Conservation (phyloP, 2,888 invertebrate species). For the Plusia festucae region DNA sequence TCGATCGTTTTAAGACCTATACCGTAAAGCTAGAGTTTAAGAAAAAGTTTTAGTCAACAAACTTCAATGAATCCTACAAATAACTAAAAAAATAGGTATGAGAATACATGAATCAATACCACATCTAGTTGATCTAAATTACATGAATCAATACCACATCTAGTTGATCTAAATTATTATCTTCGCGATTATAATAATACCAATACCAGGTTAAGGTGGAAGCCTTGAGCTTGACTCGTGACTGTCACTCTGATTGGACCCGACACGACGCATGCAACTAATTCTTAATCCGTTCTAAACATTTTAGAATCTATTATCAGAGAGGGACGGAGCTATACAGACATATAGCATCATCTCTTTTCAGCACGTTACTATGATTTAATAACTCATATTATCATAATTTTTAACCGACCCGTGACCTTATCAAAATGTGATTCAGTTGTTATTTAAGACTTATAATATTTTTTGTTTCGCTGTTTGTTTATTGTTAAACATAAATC, state of each 20-base stretch:
- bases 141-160: conserved; percentile 28
- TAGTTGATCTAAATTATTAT: conserved; percentile 27
- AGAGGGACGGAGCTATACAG: background rate
- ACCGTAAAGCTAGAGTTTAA: no score
- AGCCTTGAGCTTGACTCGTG: conserved; percentile 87
- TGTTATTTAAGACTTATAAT: conserved; percentile 40
- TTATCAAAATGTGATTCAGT: conserved; percentile 40
- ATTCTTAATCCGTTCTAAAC: background rate
- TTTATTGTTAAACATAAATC: conserved; percentile 23
- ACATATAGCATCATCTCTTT: background rate
- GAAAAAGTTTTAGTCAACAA: no score
- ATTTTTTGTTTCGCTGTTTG: conserved; percentile 33
- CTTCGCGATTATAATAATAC: conserved; percentile 57
- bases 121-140: conserved; percentile 44
- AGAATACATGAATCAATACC: background rate
- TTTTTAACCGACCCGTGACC: conserved; percentile 46
- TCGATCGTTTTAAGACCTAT: no score
- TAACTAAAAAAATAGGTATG: no score
- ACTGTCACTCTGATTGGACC: conserved; percentile 66
- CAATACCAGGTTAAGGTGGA: conserved; percentile 73
- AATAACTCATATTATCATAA: background rate
- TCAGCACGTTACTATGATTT: background rate
- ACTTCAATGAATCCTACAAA: no score
- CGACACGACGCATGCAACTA: conserved; percentile 61
- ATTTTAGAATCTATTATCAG: background rate